phyloP scores from a whole-genome alignment of 2,888 invertebrate genomes.

The Kryphioiulus occultus region DNA sequence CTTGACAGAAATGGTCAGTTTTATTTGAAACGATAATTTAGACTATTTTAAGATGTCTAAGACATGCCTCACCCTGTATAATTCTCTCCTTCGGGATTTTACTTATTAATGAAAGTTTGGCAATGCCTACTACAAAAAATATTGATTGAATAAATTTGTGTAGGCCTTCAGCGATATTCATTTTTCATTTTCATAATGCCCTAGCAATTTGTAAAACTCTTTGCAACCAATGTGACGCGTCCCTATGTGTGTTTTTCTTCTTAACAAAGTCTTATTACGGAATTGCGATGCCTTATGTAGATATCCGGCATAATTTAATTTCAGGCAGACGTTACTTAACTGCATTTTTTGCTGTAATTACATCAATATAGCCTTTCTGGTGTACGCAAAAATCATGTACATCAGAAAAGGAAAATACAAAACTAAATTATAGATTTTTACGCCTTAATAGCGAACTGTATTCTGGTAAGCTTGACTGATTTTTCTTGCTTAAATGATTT shows the following conservation, averaged over 20 bases:
- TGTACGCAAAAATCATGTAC: no score
- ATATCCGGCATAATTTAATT: neutral
- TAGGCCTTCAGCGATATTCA: conserved; percentile 7
- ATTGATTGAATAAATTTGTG: conserved; percentile 20
- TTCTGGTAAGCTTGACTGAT: no score
- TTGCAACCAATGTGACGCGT: neutral
- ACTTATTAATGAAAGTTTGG: conserved; percentile 20
- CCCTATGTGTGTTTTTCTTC: neutral
- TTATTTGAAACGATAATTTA: no score
- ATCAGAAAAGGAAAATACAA: no score
- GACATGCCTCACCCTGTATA: neutral
- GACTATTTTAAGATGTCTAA: no score
- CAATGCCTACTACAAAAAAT: neutral
- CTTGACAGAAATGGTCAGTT: no score
- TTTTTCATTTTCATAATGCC: conserved; percentile 20
- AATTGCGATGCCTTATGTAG: neutral
- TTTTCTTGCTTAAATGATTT: no score
- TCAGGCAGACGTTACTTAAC: no score
- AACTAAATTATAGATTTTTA: no score
- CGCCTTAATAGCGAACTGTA: no score
- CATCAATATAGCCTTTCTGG: no score
- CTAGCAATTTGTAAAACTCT: neutral
- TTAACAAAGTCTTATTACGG: neutral
- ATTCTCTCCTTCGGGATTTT: neutral
- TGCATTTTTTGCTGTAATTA: no score